phyloP scores from a whole-genome alignment of 2,888 invertebrate species.

The Eutolmus rufibarbis region DNA sequence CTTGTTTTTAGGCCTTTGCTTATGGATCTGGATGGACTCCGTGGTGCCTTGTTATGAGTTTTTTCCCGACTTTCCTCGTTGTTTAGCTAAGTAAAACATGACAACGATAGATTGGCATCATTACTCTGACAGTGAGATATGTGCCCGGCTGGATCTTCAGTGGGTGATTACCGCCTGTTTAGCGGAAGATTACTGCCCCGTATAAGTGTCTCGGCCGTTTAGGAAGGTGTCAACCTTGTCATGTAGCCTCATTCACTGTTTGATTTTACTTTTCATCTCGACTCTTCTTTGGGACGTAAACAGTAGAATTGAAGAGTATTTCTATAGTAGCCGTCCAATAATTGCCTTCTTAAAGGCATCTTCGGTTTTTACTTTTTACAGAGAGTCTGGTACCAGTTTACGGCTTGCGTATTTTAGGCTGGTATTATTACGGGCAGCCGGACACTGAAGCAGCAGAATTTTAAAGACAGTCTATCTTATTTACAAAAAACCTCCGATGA shows the following conservation, averaged over 20 bases:
- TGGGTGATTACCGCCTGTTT: constrained; percentile 36
- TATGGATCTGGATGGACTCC: constrained; percentile 35
- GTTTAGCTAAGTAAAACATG: constrained; percentile 38
- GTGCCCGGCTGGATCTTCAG: constrained; percentile 17
- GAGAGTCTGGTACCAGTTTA: background rate
- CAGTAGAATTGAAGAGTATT: background rate
- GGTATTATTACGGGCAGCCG: background rate
- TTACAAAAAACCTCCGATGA: too few species aligned
- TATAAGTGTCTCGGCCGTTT: background rate
- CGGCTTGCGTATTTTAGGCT: background rate
- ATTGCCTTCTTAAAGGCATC: background rate
- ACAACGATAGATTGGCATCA: constrained; percentile 38
- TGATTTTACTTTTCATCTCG: constrained; percentile 18
- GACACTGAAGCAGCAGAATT: background rate
- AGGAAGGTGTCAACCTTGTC: constrained; percentile 32
- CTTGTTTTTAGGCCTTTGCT: constrained; percentile 28
- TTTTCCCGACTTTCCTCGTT: constrained; percentile 10
- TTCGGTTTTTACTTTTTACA: background rate
- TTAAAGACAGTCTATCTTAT: too few species aligned
- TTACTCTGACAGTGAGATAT: constrained; percentile 35
- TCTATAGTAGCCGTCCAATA: background rate
- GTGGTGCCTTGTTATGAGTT: constrained; percentile 33
- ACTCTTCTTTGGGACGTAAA: background rate
- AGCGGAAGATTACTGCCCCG: constrained; percentile 23
- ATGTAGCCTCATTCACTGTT: constrained; percentile 20